Conservation (phyloP, 2,113 vertebrate species). For the Channa maculata region DNA sequence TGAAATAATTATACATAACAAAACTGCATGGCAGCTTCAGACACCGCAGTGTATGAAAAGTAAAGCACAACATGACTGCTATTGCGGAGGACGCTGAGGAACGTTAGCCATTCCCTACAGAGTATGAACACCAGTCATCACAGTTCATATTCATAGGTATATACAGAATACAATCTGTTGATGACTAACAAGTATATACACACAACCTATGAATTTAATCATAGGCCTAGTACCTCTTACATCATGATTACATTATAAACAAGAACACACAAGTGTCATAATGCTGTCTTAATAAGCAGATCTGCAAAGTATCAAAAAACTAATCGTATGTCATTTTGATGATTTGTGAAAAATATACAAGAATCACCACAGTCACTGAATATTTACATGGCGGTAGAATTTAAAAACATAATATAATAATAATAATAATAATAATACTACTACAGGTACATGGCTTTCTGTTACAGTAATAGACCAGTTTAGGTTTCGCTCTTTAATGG, state of each 20-base stretch:
- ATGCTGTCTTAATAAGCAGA: constrained; percentile 34
- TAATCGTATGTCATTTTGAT: background rate
- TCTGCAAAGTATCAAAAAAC: constrained; percentile 18
- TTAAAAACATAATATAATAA: background rate
- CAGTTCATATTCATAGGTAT: constrained; percentile 50
- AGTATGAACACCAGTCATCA: constrained; percentile 44
- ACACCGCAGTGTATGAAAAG: constrained; percentile 31
- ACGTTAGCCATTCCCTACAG: constrained; percentile 19
- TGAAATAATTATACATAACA: constrained; percentile 35
- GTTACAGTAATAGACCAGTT: background rate
- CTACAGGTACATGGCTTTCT: background rate
- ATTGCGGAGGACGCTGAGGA: constrained; percentile 23
- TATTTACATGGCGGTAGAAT: constrained; percentile 19
- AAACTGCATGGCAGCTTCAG: constrained; percentile 44
- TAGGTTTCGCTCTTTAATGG: background rate
- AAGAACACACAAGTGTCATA: constrained; percentile 19
- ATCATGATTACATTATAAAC: constrained; percentile 42
- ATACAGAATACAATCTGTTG: constrained; percentile 59
- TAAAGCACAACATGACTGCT: constrained; percentile 30
- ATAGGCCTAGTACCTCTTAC: constrained; percentile 54
- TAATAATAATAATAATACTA: no score
- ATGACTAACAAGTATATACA: constrained; percentile 44
- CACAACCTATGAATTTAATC: constrained; percentile 40
- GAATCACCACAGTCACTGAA: background rate
- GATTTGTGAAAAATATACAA: constrained; percentile 45